phyloP scores from a whole-genome alignment of 1,140 invertebrate species.

The Caligus rogercresseyi region DNA sequence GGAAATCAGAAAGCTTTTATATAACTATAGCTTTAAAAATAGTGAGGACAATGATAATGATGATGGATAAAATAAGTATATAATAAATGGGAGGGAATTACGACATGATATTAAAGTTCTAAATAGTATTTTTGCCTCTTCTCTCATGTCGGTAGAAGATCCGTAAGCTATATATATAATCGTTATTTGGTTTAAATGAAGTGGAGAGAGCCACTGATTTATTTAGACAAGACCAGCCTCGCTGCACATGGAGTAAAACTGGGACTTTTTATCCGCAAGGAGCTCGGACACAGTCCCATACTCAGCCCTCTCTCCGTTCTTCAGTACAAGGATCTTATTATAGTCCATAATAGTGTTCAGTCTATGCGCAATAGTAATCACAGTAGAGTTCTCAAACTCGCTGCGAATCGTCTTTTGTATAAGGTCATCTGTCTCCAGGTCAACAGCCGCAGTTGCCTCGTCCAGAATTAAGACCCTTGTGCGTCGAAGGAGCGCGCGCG shows the following conservation, averaged over 20 bases:
- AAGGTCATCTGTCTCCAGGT: slow-evolving; percentile 74
- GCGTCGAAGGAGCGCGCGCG: slow-evolving; percentile 59
- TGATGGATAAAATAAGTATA: too few relatives aligned
- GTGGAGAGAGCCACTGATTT: too few relatives aligned
- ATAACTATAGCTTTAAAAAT: too few relatives aligned
- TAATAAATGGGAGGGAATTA: too few relatives aligned
- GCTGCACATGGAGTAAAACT: slow-evolving; percentile 83
- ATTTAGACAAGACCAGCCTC: slow-evolving; percentile 46
- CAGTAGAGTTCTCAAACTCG: slow-evolving; percentile 60
- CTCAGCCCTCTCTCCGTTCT: slow-evolving; percentile 48
- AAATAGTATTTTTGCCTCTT: too few relatives aligned
- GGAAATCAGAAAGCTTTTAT: too few relatives aligned
- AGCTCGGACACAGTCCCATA: slow-evolving; percentile 55
- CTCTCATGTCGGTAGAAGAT: too few relatives aligned
- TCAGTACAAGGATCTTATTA: slow-evolving; percentile 38
- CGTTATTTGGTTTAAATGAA: background rate
- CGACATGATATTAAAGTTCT: too few relatives aligned
- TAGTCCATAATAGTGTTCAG: slow-evolving; percentile 32
- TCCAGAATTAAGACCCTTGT: slow-evolving; percentile 75
- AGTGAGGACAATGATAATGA: too few relatives aligned
- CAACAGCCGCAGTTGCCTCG: slow-evolving; percentile 82
- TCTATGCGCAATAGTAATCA: slow-evolving; percentile 35
- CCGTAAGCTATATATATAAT: too few relatives aligned
- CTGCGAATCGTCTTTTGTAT: slow-evolving; percentile 69
- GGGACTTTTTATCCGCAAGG: slow-evolving; percentile 50